A percentile compares a stretch with the other conserved stretches of the same genome.
Conservation (phyloP, 2,888 invertebrate genomes). For the Pasiphila rectangulata region DNA sequence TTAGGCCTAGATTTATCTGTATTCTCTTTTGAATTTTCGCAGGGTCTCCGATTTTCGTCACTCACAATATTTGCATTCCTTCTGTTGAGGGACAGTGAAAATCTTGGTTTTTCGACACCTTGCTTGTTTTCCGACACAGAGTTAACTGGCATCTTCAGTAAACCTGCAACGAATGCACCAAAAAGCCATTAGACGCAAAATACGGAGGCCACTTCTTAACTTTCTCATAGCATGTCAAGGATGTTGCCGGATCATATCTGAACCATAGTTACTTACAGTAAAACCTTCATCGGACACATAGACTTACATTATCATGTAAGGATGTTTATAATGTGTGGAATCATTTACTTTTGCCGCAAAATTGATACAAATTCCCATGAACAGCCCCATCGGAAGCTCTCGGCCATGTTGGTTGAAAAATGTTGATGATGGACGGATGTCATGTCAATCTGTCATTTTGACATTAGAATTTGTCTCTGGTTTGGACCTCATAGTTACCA, state of each 20-base stretch:
- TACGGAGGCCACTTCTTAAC: slow-evolving; percentile 49
- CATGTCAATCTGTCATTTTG: slow-evolving; percentile 20
- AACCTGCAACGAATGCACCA: slow-evolving; percentile 57
- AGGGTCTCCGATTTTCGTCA: slow-evolving; percentile 56
- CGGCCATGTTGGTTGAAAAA: slow-evolving; percentile 64
- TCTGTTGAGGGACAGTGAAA: slow-evolving; percentile 67
- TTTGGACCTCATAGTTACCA: not conserved
- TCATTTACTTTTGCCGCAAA: slow-evolving; percentile 52
- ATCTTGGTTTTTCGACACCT: slow-evolving; percentile 67
- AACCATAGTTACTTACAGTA: slow-evolving; percentile 57
- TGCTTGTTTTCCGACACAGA: slow-evolving; percentile 68
- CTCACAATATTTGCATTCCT: slow-evolving; percentile 69
- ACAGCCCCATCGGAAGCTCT: slow-evolving; percentile 58
- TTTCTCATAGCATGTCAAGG: slow-evolving; percentile 69
- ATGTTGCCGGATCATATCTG: slow-evolving; percentile 40
- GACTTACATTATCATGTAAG: slow-evolving; percentile 75
- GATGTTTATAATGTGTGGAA: slow-evolving; percentile 49
- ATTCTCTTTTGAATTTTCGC: slow-evolving; percentile 49
- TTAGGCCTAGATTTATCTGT: slow-evolving; percentile 42
- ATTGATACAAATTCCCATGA: slow-evolving; percentile 56
- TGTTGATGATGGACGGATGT: slow-evolving; percentile 45
- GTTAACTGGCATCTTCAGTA: slow-evolving; percentile 80
- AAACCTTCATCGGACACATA: slow-evolving; percentile 60
- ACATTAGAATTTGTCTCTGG: slow-evolving; percentile 14
- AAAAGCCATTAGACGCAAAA: slow-evolving; percentile 34